phyloP scores from a whole-genome alignment of 2,113 vertebrate genomes.

The Larimichthys polyactis region DNA sequence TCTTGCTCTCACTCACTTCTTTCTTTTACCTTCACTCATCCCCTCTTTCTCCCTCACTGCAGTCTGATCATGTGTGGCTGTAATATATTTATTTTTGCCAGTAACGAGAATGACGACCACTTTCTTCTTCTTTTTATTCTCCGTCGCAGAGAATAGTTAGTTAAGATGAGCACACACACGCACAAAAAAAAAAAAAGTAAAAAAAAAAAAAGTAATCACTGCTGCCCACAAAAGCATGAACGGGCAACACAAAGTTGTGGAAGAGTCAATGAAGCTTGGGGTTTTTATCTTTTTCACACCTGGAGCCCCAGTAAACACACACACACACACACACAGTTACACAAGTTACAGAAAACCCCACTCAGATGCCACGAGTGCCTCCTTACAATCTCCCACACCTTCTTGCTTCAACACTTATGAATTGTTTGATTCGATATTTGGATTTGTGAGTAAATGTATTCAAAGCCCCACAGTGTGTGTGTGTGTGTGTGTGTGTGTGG shows the following conservation, averaged over 20 bases:
- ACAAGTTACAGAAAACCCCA: neutral
- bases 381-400: slow-evolving; percentile 12
- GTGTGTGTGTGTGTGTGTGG: neutral
- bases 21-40: slow-evolving; percentile 43
- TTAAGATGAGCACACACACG: slow-evolving; percentile 4
- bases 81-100: slow-evolving; percentile 70
- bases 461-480: neutral
- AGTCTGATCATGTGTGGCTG: slow-evolving; percentile 60
- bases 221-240: slow-evolving; percentile 6
- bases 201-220: slow-evolving; percentile 11
- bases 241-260: slow-evolving; percentile 1
- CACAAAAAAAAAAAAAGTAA: neutral
- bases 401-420: slow-evolving; percentile 15
- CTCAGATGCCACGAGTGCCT: neutral
- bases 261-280: slow-evolving; percentile 27
- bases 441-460: slow-evolving; percentile 29
- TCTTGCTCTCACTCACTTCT: slow-evolving; percentile 17
- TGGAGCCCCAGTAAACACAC: neutral
- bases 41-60: slow-evolving; percentile 48
- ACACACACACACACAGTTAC: neutral
- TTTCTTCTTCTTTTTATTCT: slow-evolving; percentile 23
- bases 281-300: slow-evolving; percentile 24
- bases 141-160: neutral
- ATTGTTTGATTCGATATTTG: slow-evolving; percentile 39
- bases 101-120: slow-evolving; percentile 56